Base-by-base conservation (phyloP, 1,140 invertebrate species). In the Diachasmimorpha longicaudata region DNA sequence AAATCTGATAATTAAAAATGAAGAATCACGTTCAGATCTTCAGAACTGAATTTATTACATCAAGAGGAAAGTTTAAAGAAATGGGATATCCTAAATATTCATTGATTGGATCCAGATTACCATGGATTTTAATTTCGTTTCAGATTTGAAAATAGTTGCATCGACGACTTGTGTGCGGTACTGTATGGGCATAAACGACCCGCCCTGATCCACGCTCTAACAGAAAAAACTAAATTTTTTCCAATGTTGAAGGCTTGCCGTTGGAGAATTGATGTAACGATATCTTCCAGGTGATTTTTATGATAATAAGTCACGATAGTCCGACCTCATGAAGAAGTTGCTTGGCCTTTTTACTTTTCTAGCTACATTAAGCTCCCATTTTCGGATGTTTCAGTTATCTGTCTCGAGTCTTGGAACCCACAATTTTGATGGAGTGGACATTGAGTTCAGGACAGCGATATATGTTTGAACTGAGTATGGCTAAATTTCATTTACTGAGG, bases 381-480 rank as follows among this genome's bases (percentile, higher is more conserved):
- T 78, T 9, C 79, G 0, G 19, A 52, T 52, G 10, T 85, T 85
- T 9, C 75, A 89, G 88, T 75, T 75, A 79, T 36, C 77, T 87
- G 19, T 86, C 84, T 19, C 84, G 84, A 78, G 84, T 88, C 9
- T 69, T 89, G 13, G 84, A 89, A 76, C 87, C 88, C 48, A 81
- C 79, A 67, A 83, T 89, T 48, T 39, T 88, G 36, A 86, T 89
- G 84, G 83, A 89, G 78, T 87, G 87, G 85, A 87, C 77, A n/a
- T 80, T 88, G 19, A 85, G 79, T 68, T 85, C 83, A 37, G 86
- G 85, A 6, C 77, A 87, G 77, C 76, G 73, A 42, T 77, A 84
- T 68, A 82, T 77, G 58, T 89, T 89, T 80, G 86, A 89, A 83
- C 68, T 89, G 39, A 83, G 84, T 63, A 67, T 88, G 36, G 19